Conservation (phyloP, 1,140 invertebrate genomes). For the Pollicipes pollicipes region DNA sequence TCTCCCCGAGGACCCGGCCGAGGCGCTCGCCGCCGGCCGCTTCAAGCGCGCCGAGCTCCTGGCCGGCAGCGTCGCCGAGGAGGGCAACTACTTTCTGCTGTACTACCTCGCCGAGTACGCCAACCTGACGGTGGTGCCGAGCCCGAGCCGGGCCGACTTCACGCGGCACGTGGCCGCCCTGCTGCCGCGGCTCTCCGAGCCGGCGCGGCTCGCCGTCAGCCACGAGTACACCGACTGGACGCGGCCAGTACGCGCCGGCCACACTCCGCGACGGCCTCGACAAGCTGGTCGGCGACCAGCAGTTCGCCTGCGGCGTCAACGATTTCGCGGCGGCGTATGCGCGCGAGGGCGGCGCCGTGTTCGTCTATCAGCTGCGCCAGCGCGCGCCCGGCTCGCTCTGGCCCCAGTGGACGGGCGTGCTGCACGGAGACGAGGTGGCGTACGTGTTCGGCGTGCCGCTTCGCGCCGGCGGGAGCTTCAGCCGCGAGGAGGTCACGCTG, state of each 20-base stretch:
- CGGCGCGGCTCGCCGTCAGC: conserved; percentile 38
- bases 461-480: too few relatives aligned
- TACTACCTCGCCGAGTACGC: conserved; percentile 73
- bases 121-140: conserved; percentile 60
- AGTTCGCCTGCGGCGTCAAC: conserved; percentile 86
- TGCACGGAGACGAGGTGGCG: conserved; percentile 37
- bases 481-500: too few relatives aligned
- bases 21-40: conserved; percentile 54
- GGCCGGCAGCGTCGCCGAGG: conserved; percentile 82
- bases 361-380: conserved; percentile 36
- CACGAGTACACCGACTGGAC: conserved; percentile 84
- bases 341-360: conserved; percentile 28
- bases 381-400: conserved; percentile 24
- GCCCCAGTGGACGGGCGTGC: conserved; percentile 35
- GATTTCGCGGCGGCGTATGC: conserved; percentile 41
- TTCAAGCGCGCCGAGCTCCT: conserved; percentile 88
- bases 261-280: conserved; percentile 59
- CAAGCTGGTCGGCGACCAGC: conserved; percentile 85
- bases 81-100: conserved; percentile 84
- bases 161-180: conserved; percentile 54
- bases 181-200: conserved; percentile 37
- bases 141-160: conserved; percentile 55
- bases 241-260: conserved; percentile 62
- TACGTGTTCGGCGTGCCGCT: conserved; percentile 34
- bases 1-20: conserved; percentile 61